Base-by-base conservation (phyloP, 1,140 invertebrate species). In the Procambarus clarkii region DNA sequence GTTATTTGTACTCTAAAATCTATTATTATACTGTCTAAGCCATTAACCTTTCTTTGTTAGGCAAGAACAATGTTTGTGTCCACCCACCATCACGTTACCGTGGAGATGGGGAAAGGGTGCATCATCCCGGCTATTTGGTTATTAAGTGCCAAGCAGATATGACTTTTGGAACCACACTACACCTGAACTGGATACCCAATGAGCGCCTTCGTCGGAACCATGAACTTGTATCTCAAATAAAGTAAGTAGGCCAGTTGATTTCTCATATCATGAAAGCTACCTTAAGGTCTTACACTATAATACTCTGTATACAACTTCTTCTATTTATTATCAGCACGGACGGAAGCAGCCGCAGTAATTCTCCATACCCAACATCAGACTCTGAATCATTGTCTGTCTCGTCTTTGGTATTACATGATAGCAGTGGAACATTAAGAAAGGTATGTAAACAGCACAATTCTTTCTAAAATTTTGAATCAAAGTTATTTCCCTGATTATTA, bases 161-260 rank as follows among this genome's bases (percentile, higher is more conserved):
- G 86, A 95, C 96, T 0, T 96, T 96, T 92, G 95, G 97, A 78
- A 97, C 97, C 0, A 98, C 98, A 0, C 94, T 99, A 0, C 96
- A 98, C 91, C 95, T 99, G 0, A 98, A 97, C 83, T 99, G 98
- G 98, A 98, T 99, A 93, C 98, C 98, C 0, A 99, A 99, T 94
- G 96, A 96, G 3, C 97, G 97, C 0, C 94, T 99, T n/a, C 96
- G 97, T 86, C 98, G 97, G 94, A 97, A 98, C 94, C 97, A 93
- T 76, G 90, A 91, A 48, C 91, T 92, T 50, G 93, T 93, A 76
- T 93, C 86, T 54, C 84, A 92, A 50, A 34, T 69, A 15, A 87
- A 92, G 92, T 91, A 54, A 74, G 89, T 82, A 71, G 24, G 34
- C 24, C 44, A 48, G 80, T 82, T 46, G 11, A 2, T 58, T 82